Evolutionary conservation across 1,140 invertebrate genomes (phyloP).

Genomic region (Drosophila kanapiae): DNA sequence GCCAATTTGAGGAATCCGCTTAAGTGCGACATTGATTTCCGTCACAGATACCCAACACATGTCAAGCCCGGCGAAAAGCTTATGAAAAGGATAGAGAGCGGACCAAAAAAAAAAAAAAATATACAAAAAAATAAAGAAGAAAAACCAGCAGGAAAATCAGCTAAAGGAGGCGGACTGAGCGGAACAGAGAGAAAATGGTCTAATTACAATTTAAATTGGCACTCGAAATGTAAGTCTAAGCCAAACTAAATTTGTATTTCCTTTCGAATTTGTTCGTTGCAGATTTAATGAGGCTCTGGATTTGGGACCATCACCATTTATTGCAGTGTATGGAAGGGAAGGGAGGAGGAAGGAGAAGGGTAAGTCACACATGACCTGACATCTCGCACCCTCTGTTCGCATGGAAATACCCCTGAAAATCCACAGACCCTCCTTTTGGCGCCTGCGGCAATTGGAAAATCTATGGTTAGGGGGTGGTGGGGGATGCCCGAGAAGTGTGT

Average conservation of each 20-base stretch:
- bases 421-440: constrained; percentile 10
- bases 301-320: constrained; percentile 6
- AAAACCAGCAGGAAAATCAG: neutral
- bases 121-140: neutral
- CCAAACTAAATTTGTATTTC: constrained; percentile 7
- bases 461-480: constrained; percentile 28
- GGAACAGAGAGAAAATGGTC: constrained; percentile 6
- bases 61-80: constrained; percentile 41
- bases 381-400: neutral
- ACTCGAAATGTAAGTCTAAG: constrained; percentile 7
- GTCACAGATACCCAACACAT: constrained; percentile 73
- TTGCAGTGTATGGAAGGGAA: constrained; percentile 7
- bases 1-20: constrained; percentile 81
- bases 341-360: neutral
- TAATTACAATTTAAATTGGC: constrained; percentile 40
- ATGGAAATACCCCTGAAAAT: constrained; percentile 1
- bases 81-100: constrained; percentile 17
- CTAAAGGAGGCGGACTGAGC: neutral
- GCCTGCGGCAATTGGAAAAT: constrained; percentile 57
- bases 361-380: constrained; percentile 37
- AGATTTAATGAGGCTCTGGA: constrained; percentile 26
- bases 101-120: neutral
- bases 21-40: constrained; percentile 83
- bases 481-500: constrained; percentile 35
- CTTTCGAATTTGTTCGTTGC: constrained; percentile 10